Evolutionary conservation across 2,888 invertebrate species (phyloP).

Genomic region (Dasypogon diadema): DNA sequence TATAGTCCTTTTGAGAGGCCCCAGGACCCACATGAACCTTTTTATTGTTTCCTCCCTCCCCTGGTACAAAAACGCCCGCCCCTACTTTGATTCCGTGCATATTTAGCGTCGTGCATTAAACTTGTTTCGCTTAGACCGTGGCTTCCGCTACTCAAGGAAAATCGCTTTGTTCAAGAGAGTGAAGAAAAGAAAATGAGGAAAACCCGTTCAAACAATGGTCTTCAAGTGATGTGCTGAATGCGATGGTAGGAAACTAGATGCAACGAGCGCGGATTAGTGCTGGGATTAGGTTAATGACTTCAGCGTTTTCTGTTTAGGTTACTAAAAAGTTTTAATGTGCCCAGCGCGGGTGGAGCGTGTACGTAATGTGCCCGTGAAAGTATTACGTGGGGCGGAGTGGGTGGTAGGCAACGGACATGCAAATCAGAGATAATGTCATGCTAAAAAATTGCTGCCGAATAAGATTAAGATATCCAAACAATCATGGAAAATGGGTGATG

Average conservation of each 20-base stretch:
- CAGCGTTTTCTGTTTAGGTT: slow-evolving; percentile 19
- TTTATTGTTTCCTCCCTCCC: neutral
- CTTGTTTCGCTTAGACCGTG: slow-evolving; percentile 39
- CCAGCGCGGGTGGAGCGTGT: neutral
- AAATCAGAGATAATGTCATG: neutral
- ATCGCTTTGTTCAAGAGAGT: slow-evolving; percentile 19
- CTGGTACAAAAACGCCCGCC: neutral
- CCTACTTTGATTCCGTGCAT: neutral
- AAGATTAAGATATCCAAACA: neutral
- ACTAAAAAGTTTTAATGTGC: slow-evolving; percentile 16
- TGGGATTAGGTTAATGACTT: slow-evolving; percentile 41
- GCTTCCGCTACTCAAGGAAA: slow-evolving; percentile 35
- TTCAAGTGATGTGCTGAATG: slow-evolving; percentile 2
- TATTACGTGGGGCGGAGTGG: too few species aligned
- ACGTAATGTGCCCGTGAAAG: too few species aligned
- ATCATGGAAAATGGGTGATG: neutral
- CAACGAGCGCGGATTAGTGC: slow-evolving; percentile 6
- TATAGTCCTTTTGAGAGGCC: neutral
- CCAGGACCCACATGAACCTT: neutral
- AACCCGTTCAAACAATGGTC: slow-evolving; percentile 5
- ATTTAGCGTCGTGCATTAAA: slow-evolving; percentile 13
- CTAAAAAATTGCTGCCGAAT: neutral
- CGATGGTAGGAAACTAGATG: neutral
- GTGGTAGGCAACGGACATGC: too few species aligned
- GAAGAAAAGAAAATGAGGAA: slow-evolving; percentile 11